Evolutionary conservation across 2,113 vertebrate species (phyloP), one percentile per base, ranked within the genome.

Genomic region (Eidolon helvum): DNA sequence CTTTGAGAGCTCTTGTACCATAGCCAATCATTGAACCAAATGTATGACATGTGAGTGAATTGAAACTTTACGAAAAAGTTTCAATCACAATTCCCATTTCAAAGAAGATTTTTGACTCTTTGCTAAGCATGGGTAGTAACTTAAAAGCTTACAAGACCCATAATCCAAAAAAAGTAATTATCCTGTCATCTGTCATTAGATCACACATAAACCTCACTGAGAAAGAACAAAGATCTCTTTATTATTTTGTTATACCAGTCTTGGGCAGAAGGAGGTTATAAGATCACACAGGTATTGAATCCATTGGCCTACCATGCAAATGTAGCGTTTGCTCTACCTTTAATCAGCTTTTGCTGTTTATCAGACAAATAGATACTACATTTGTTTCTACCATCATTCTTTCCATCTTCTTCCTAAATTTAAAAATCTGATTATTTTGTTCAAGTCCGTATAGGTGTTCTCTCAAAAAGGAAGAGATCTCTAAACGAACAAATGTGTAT

Each of bases 131-230:
- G 90, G 61, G 3, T 91, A 92, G 38, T 91, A 33, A 84, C n/a
- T 95, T 95, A 45, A 88, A 97, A 96, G 11, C 12, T 83, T 91
- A 48, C 86, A 71, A 95, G 53, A 78, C 24, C 12, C 43, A 0
- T 80, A 83, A 84, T 88, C 50, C 40, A 71, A 59, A 97, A 92
- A 57, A 50, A 22, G 43, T 53, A 33, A 38, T 57, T 83, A 7
- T 72, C 10, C 7, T 90, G 8, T 66, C 16, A n/a, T 85, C 28
- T 92, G 40, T 75, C 35, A 53, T 61, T 93, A 30, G 57, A 22
- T 93, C 26, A 69, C 55, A n/a, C 26, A 5, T 65, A 90, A 74
- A 48, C 28, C 50, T 96, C 43, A 57, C 35, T 77, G 78, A 71
- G 79, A 93, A 95, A 84, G 33, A 78, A 89, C 26, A 74, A 66